These are phyloP conservation scores for Polyommatus iphigenia DNA, from an alignment of 2,888 invertebrate genomes.

Conservation along the genomic window DNA sequence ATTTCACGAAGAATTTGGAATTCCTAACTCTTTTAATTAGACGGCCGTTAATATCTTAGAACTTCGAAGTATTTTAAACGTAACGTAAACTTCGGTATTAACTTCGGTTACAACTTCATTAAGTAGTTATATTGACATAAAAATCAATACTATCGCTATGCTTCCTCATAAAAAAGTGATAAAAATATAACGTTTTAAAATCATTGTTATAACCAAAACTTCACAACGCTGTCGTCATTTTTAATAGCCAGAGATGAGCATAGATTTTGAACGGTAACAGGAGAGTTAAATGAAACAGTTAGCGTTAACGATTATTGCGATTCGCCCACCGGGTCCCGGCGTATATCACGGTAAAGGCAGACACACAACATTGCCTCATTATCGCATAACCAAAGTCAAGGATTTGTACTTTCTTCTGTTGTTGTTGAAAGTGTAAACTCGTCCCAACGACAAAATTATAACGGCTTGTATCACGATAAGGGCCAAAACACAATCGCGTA, in stretches of 20 bases:
- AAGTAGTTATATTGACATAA: neutral
- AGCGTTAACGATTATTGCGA: conserved; percentile 67
- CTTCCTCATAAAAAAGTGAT: neutral
- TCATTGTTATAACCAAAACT: conserved; percentile 43
- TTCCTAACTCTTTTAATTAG: conserved; percentile 5
- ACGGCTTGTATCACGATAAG: too few species aligned
- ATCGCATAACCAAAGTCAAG: neutral
- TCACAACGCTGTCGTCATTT: neutral
- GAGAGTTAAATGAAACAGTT: conserved; percentile 60
- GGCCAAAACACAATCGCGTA: too few species aligned
- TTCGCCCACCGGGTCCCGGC: conserved; percentile 57
- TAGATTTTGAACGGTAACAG: conserved; percentile 52
- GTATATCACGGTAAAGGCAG: conserved; percentile 55
- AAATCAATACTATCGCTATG: neutral
- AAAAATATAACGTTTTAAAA: neutral
- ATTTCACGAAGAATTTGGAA: neutral
- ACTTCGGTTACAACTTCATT: neutral
- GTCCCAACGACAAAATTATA: too few species aligned
- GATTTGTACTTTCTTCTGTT: neutral
- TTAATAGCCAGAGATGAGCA: conserved; percentile 45
- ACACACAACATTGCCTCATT: neutral
- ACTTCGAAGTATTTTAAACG: neutral
- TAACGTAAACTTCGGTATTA: neutral
- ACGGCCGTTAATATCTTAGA: neutral
- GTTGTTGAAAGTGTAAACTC: neutral